Evolutionary conservation across 1,140 invertebrate species (phyloP), one percentile per base, ranked within the genome.

Genomic region (Drosophila nigrodunni): DNA sequence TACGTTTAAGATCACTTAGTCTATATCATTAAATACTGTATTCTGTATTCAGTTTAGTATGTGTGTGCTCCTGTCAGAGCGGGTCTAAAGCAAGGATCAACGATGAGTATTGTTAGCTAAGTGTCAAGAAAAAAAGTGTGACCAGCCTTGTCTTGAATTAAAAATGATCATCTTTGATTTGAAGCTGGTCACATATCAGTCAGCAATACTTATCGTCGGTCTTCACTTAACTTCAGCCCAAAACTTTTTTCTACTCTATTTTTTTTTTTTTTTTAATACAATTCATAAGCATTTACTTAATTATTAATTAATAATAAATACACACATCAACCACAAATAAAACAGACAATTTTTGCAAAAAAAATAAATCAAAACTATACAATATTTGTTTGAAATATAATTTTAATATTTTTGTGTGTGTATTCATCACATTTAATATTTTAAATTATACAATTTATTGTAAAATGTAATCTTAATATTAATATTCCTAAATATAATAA

Each of bases 331-430:
- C 13, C 35, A 37, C 11, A 60, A 15, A 15, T 1, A 15, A 15
- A 15, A 15, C 15, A 15, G 15, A 15, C 15, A 15, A 15, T 15
- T 15, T 15, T 15, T 46, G 3, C 8, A 58, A 13, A 46, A 58
- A 58, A 15, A 21, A 57, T 21, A 21, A 21, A 21, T 21, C 18
- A 21, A 59, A 59, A 39, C 35, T 35, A 67, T 67, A 30, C 10
- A 60, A 60, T 21, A 9, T 44, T 58, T 43, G 71, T 55, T 70
- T 50, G 47, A 59, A 68, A 54, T 41, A 68, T 78, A 60, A 69
- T 74, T 82, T 82, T 87, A 86, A 88, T 88, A 88, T 88, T 80
- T 88, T 87, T 87, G 83, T 87, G 83, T 87, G 83, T 86, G 74
- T 70, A 78, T 79, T 78, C 68, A 78, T 82, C 71, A 82, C 61